Conservation (phyloP, 2,113 vertebrate genomes). For the Oreochromis aureus region DNA sequence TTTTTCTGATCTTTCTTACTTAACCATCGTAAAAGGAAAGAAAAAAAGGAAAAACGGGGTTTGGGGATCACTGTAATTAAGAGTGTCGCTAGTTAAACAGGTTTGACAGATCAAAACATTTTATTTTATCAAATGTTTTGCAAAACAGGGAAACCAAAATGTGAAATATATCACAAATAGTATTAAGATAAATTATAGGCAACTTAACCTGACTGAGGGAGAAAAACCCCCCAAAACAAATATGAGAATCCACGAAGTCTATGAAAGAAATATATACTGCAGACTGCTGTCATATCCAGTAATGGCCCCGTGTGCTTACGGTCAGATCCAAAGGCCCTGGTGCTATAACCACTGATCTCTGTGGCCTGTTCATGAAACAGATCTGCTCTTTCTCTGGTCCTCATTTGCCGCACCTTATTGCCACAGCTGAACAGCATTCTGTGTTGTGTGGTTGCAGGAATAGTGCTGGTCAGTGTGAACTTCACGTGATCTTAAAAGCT, state of each 20-base stretch:
- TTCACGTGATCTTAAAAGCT: background rate
- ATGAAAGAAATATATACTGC: background rate
- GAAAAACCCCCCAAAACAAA: rapidly evolving
- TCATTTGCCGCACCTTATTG: background rate
- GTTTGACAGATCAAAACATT: background rate
- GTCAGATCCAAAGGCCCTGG: background rate
- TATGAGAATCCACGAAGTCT: background rate
- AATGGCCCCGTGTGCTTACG: background rate
- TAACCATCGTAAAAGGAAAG: background rate
- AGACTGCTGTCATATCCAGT: background rate
- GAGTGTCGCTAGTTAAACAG: background rate
- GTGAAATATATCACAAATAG: background rate
- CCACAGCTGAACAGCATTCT: background rate
- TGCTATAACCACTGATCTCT: background rate
- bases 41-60: background rate
- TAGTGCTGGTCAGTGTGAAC: background rate
- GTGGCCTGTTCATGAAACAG: background rate
- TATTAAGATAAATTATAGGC: background rate
- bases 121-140: background rate
- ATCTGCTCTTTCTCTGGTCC: background rate
- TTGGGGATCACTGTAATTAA: background rate
- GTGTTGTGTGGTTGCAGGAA: background rate
- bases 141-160: background rate
- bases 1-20: background rate
- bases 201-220: background rate